A percentile compares a stretch with the other conserved stretches of the same genome.
Evolutionary conservation across 2,888 invertebrate genomes (phyloP).

Genomic region (Phortica magna): DNA sequence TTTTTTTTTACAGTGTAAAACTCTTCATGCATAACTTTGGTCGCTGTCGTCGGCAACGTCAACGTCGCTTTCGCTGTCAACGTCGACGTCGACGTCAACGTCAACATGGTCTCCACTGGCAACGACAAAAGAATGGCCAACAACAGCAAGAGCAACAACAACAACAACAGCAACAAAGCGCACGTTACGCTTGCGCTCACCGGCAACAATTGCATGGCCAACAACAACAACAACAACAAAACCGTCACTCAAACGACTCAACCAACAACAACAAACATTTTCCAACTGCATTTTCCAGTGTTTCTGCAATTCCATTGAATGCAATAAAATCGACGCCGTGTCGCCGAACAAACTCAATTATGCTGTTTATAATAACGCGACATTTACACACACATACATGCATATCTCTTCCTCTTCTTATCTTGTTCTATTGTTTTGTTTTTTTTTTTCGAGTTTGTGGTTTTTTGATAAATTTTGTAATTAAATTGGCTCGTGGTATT

Average conservation of each 20-base stretch:
- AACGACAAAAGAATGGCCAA: slow-evolving; percentile 52
- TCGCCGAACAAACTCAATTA: background rate
- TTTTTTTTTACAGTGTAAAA: slow-evolving; percentile 43
- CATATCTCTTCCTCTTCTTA: slow-evolving; percentile 18
- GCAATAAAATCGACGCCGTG: background rate
- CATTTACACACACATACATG: no score
- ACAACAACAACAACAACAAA: slow-evolving; percentile 11
- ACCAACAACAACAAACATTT: slow-evolving; percentile 1
- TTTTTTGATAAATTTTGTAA: slow-evolving; percentile 37
- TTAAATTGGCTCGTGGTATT: slow-evolving; percentile 57
- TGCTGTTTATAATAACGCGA: background rate
- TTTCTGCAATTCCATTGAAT: slow-evolving; percentile 22
- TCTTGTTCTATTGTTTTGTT: slow-evolving; percentile 9
- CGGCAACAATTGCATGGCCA: slow-evolving; percentile 28
- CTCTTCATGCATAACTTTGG: slow-evolving; percentile 64
- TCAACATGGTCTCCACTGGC: slow-evolving; percentile 44
- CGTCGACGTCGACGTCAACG: slow-evolving; percentile 1
- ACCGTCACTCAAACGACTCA: slow-evolving; percentile 39
- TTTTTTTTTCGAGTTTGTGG: slow-evolving; percentile 26
- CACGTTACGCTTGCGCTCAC: slow-evolving; percentile 54
- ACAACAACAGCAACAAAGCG: slow-evolving; percentile 31
- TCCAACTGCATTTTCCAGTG: slow-evolving; percentile 14
- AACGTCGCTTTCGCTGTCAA: slow-evolving; percentile 15
- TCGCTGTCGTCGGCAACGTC: slow-evolving; percentile 19
- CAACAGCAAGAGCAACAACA: slow-evolving; percentile 36